Percentiles rank a stretch among this genome's conserved stretches.
phyloP scores from a whole-genome alignment of 2,113 vertebrate species.

The Papio anubis region DNA sequence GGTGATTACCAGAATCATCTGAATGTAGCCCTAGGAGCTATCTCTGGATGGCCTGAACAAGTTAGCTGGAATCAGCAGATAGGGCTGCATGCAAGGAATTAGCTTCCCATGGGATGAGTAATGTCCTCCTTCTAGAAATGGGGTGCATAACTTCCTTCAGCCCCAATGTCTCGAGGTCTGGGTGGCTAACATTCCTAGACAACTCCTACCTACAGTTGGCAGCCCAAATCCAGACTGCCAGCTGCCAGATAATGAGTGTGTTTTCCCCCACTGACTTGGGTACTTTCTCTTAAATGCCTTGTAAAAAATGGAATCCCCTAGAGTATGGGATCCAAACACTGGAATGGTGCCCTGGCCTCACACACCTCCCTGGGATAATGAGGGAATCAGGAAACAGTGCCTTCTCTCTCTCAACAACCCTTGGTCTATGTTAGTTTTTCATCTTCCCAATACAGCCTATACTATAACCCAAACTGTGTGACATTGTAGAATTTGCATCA shows the following conservation, averaged over 20 bases:
- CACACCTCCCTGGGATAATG: background rate
- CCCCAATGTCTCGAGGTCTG: background rate
- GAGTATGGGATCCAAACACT: background rate
- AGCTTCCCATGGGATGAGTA: background rate
- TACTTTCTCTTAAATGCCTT: background rate
- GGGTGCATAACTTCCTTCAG: background rate
- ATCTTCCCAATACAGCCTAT: background rate
- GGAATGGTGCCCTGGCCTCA: background rate
- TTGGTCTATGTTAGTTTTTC: background rate
- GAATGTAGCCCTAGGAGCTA: background rate
- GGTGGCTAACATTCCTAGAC: background rate
- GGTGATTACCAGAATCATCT: background rate
- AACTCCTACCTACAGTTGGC: background rate
- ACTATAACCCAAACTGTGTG: background rate
- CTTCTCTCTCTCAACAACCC: background rate
- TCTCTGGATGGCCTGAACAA: background rate
- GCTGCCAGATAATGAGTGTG: background rate
- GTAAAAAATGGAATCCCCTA: background rate
- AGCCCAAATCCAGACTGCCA: background rate
- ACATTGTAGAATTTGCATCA: background rate
- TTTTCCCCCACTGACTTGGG: background rate
- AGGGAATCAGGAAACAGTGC: background rate
- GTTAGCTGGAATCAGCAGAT: background rate
- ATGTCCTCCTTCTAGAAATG: background rate
- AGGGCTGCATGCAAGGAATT: background rate